phyloP scores from a whole-genome alignment of 1,140 invertebrate genomes.

The Drosophila bifasciata region DNA sequence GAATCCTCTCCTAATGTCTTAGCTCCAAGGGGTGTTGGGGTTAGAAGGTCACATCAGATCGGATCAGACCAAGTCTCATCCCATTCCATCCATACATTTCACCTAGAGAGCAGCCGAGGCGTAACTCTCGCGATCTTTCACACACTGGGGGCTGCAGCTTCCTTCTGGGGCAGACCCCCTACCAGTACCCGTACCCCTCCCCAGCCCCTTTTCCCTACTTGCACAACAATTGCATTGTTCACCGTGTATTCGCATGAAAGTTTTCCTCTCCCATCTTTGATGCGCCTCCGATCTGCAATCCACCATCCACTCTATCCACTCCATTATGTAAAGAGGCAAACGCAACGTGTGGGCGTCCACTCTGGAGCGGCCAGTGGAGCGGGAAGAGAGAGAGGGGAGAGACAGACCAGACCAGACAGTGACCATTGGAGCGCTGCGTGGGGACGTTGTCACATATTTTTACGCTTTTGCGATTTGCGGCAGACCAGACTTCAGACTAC shows the following conservation, averaged over 20 bases:
- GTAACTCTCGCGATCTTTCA: slow-evolving; percentile 66
- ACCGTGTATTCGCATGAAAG: slow-evolving; percentile 54
- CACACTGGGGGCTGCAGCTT: slow-evolving; percentile 33
- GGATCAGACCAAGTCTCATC: neutral
- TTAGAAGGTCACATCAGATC: no score
- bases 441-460: slow-evolving; percentile 75
- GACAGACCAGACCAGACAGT: neutral
- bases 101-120: slow-evolving; percentile 54
- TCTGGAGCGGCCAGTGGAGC: slow-evolving; percentile 63
- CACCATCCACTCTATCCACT: no score
- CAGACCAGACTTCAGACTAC: slow-evolving; percentile 10
- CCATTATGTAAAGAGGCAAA: slow-evolving; percentile 74
- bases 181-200: neutral
- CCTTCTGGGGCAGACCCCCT: slow-evolving; percentile 14
- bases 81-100: slow-evolving; percentile 47
- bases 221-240: slow-evolving; percentile 73
- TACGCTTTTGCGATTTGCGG: slow-evolving; percentile 76
- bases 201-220: slow-evolving; percentile 12
- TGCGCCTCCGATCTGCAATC: slow-evolving; percentile 1
- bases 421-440: slow-evolving; percentile 62
- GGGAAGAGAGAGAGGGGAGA: neutral
- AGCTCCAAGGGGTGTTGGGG: no score
- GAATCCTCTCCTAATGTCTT: no score
- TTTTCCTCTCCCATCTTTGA: neutral
- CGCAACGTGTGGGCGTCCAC: slow-evolving; percentile 76